Evolutionary conservation across 2,797 vertebrate species (phyloP).

Genomic region (Acipenser oxyrinchus): DNA sequence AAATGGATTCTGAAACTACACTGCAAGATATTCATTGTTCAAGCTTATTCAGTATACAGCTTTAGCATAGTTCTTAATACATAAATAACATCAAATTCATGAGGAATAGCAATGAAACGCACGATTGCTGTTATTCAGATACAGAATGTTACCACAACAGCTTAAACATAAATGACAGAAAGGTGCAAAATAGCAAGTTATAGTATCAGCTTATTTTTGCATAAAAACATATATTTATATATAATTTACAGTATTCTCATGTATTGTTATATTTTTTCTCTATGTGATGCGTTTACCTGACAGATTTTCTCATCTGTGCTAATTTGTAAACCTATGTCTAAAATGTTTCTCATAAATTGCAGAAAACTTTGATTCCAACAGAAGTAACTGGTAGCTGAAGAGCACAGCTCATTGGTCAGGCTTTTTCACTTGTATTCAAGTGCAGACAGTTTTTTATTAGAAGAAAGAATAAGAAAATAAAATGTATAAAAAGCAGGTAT

Average conservation of each 20-base stretch:
- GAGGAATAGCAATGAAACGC: background rate
- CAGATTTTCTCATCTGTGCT: background rate
- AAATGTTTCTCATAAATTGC: no score
- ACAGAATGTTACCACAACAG: slow-evolving; percentile 60
- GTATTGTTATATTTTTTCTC: background rate
- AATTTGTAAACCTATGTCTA: background rate
- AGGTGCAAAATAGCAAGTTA: slow-evolving; percentile 31
- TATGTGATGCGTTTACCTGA: background rate
- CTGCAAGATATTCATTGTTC: background rate
- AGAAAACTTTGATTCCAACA: no score
- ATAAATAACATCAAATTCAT: slow-evolving; percentile 1
- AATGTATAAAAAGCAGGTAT: no score
- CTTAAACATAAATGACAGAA: slow-evolving; percentile 39
- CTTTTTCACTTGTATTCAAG: no score
- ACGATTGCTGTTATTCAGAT: slow-evolving; percentile 59
- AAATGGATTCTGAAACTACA: no score
- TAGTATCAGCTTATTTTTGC: slow-evolving; percentile 31
- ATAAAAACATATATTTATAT: slow-evolving; percentile 26
- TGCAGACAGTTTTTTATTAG: no score
- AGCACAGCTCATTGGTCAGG: no score
- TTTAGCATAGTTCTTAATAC: slow-evolving; percentile 57
- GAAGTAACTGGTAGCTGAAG: no score
- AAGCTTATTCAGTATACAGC: slow-evolving; percentile 25
- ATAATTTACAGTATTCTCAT: background rate
- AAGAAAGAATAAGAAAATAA: no score